A percentile compares a stretch with the other conserved stretches of the same genome.
Conservation (phyloP, 2,797 vertebrate species). For the Acrocephalus scirpaceus region DNA sequence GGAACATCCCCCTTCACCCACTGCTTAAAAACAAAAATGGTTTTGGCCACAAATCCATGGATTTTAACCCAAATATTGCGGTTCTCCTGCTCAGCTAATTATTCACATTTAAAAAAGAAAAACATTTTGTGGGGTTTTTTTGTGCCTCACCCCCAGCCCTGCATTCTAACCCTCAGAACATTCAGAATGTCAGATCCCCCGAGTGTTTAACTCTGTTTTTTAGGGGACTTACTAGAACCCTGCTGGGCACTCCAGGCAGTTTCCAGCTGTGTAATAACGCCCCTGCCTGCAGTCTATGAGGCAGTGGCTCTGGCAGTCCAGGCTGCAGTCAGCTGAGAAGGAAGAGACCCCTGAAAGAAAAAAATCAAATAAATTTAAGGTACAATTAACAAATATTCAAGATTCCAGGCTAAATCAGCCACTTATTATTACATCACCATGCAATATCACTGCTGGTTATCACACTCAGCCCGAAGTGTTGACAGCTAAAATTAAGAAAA, state of each 20-base stretch:
- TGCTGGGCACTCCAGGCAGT: constrained; percentile 82
- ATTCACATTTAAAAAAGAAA: neutral
- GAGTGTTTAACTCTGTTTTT: neutral
- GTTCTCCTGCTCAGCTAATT: neutral
- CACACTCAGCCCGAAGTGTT: neutral
- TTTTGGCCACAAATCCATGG: no score
- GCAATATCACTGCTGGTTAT: neutral
- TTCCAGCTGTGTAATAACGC: constrained; percentile 74
- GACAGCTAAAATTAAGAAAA: neutral
- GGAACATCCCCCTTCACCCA: rapidly evolving
- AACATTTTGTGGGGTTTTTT: neutral
- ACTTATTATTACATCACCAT: neutral
- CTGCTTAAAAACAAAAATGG: neutral
- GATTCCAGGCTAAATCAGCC: neutral
- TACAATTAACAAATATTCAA: neutral
- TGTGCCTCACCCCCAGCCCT: neutral
- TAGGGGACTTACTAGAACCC: constrained; percentile 85
- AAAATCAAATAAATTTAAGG: neutral
- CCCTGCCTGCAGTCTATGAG: constrained; percentile 77
- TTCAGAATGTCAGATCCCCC: rapidly evolving
- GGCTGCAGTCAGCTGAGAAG: neutral
- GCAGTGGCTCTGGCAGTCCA: constrained; percentile 49
- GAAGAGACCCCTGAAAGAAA: constrained; percentile 6
- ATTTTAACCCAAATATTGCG: rapidly evolving
- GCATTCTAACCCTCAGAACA: neutral